phyloP scores from a whole-genome alignment of 2,888 invertebrate genomes.

The Entomobrya proxima region DNA sequence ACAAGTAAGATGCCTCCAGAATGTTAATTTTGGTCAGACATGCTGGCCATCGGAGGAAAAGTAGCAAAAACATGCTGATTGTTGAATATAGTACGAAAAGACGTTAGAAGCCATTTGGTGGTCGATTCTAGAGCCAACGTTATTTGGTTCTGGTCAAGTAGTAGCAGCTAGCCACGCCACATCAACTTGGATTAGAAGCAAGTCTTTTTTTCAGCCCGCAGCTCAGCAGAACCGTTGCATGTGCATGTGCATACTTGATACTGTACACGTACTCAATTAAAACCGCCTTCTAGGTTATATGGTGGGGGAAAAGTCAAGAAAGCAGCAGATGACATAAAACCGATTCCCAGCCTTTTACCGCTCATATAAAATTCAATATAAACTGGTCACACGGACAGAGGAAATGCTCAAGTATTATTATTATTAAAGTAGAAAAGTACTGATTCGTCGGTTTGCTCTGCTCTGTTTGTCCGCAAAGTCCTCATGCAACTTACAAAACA shows the following conservation, averaged over 20 bases:
- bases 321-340: slow-evolving; percentile 22
- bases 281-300: neutral
- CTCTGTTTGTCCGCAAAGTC: neutral
- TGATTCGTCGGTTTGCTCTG: neutral
- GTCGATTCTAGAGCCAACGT: slow-evolving; percentile 6
- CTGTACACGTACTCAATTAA: neutral
- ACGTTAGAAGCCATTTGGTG: slow-evolving; percentile 24
- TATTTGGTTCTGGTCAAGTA: slow-evolving; percentile 18
- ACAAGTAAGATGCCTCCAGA: slow-evolving; percentile 40
- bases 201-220: neutral
- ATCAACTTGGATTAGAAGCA: neutral
- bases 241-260: neutral
- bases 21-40: slow-evolving; percentile 61
- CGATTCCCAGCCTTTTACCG: neutral
- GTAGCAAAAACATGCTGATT: slow-evolving; percentile 7
- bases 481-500: neutral
- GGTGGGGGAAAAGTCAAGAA: neutral
- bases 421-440: neutral
- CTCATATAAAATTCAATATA: slow-evolving; percentile 25
- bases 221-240: neutral
- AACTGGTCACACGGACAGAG: neutral
- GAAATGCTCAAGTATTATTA: neutral
- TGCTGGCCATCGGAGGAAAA: neutral
- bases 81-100: neutral
- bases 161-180: neutral